A percentile compares a stretch with the other conserved stretches of the same genome.
These are phyloP conservation scores for Prostheceraeus crozeri DNA, from an alignment of 2,888 invertebrate genomes.

Conservation along the genomic window DNA sequence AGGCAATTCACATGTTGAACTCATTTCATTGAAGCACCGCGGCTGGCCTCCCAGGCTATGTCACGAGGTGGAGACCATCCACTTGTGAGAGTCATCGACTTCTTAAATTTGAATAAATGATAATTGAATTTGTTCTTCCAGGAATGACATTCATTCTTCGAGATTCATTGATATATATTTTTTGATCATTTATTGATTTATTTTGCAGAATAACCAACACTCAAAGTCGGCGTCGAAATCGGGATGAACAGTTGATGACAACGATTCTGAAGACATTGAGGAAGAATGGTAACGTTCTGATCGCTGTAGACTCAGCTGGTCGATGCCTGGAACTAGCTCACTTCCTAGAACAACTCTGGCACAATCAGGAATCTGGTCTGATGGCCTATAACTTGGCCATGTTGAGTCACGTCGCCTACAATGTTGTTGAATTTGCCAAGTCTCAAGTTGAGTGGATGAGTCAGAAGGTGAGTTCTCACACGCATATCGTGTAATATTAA, in stretches of 20 bases:
- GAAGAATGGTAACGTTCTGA: constrained; percentile 85
- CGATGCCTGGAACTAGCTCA: constrained; percentile 89
- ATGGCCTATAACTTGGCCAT: constrained; percentile 85
- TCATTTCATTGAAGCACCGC: no score
- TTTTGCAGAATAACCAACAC: no score
- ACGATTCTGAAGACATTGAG: constrained; percentile 85
- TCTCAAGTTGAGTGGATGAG: constrained; percentile 99
- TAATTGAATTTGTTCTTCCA: no score
- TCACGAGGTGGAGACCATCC: no score
- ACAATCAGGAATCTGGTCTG: constrained; percentile 86
- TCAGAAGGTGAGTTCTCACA: constrained; percentile 87
- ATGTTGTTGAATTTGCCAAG: constrained; percentile 96
- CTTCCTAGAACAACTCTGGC: constrained; percentile 84
- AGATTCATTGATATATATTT: no score
- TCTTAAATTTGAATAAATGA: no score
- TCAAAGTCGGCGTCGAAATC: constrained; percentile 73
- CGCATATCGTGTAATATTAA: no score
- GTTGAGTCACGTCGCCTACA: constrained; percentile 90
- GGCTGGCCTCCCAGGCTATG: no score
- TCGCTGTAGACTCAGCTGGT: constrained; percentile 92
- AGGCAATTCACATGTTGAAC: no score
- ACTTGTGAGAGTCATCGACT: no score
- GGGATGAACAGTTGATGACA: constrained; percentile 75
- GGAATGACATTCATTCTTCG: no score
- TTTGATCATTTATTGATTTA: no score